A percentile compares a stretch with the other conserved stretches of the same genome.
These are phyloP conservation scores for Microcaecilia unicolor DNA, from an alignment of 2,797 vertebrate species.

Conservation along the genomic window DNA sequence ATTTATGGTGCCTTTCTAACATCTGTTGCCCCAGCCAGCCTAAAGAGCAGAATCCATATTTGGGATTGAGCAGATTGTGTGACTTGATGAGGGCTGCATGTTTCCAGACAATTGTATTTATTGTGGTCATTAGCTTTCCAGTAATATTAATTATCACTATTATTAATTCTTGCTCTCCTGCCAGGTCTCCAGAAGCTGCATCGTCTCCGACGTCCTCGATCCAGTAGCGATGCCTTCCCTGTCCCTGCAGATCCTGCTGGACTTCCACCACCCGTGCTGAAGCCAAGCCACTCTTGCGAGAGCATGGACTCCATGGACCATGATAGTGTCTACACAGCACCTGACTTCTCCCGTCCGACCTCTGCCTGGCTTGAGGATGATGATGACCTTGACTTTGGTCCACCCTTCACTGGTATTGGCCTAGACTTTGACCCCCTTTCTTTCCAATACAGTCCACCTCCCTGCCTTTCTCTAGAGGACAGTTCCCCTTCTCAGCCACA, in stretches of 20 bases:
- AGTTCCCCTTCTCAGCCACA: slow-evolving; percentile 20
- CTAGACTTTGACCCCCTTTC: slow-evolving; percentile 46
- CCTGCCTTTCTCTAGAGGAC: slow-evolving; percentile 34
- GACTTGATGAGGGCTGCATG: too few relatives aligned
- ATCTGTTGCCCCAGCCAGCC: too few relatives aligned
- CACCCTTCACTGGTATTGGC: slow-evolving; percentile 42
- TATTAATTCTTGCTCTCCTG: not conserved
- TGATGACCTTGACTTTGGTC: slow-evolving; percentile 60
- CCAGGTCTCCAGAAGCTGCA: slow-evolving; percentile 49
- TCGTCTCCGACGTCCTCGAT: slow-evolving; percentile 55
- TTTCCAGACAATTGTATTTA: too few relatives aligned
- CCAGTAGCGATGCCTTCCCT: slow-evolving; percentile 63
- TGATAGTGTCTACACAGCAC: slow-evolving; percentile 39
- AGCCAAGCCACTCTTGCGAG: slow-evolving; percentile 55
- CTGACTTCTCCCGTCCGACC: slow-evolving; percentile 39
- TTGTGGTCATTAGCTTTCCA: too few relatives aligned
- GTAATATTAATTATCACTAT: not conserved
- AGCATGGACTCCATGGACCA: slow-evolving; percentile 33
- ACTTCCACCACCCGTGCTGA: slow-evolving; percentile 24
- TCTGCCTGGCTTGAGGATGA: slow-evolving; percentile 54
- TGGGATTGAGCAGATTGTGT: too few relatives aligned
- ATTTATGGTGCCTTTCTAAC: too few relatives aligned
- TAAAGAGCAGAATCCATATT: too few relatives aligned
- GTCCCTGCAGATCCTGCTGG: slow-evolving; percentile 33
- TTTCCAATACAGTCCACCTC: slow-evolving; percentile 53